Evolutionary conservation across 1,140 invertebrate species (phyloP), one percentile per base, ranked within the genome.

Genomic region (Drosophila trapezifrons): DNA sequence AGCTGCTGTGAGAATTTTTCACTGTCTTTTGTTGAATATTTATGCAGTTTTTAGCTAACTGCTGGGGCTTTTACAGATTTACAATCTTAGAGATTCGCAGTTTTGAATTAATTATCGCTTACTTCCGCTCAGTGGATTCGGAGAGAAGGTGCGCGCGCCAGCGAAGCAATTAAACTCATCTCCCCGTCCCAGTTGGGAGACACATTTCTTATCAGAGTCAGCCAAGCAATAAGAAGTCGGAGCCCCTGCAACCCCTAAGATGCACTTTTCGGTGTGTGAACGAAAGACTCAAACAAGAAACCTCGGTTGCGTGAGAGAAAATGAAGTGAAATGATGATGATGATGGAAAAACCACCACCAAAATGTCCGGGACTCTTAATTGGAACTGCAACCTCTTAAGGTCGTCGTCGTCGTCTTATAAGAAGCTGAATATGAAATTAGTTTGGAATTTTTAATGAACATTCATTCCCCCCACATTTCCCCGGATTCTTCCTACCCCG

Each of bases 401-500:
- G 82, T 70, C 75, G 73, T 47, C 47, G 54, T 38, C 62, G 62
- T 49, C 72, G 64, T 90, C 84, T 80, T 89, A 89, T 89, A 89
- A 90, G 84, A 87, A 60, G 77, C 74, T 89, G 84, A 89, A 89
- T 89, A 84, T 84, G 84, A 89, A 89, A 89, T 90, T 84, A 90
- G 84, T 80, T 72, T 70, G 84, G 75, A 80, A 87, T 89, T 89
- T 84, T 90, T 84, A 90, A 89, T 89, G 84, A 78, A 80, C 80
- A 71, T 78, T 85, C 73, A 80, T 69, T 89, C 70, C 70, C 79
- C 70, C 71, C 6, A 42, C 52, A 40, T 85, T 75, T 67, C 45
- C 63, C 66, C 73, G 63, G 62, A 77, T 70, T 64, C 46, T 67
- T 75, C 46, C 51, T 47, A 35, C 22, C 64, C 66, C 56, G 38